phyloP scores from a whole-genome alignment of 2,888 invertebrate genomes.

The Neocrepidodera transversa region DNA sequence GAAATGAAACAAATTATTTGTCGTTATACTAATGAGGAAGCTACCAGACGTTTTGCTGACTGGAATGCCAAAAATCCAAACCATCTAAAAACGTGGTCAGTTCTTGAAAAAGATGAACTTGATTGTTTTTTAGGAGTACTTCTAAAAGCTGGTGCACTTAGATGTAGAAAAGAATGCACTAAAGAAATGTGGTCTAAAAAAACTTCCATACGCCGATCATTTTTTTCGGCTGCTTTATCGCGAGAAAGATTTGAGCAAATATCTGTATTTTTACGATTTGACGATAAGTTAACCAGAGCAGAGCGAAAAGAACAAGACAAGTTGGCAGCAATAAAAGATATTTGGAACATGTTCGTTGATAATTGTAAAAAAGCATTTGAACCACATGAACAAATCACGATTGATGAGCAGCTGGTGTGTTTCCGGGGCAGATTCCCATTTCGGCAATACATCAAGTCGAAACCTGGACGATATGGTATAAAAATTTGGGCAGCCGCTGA shows the following conservation, averaged over 20 bases:
- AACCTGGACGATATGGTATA: constrained; percentile 34
- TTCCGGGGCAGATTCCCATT: constrained; percentile 37
- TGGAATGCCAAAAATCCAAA: constrained; percentile 18
- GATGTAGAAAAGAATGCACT: too few species aligned
- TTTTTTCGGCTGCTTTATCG: constrained; percentile 7
- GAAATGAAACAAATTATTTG: constrained; percentile 25
- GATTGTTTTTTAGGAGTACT: constrained; percentile 17
- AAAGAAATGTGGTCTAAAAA: constrained; percentile 17
- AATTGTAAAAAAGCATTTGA: constrained; percentile 28
- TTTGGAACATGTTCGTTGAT: constrained; percentile 23
- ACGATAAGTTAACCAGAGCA: constrained; percentile 11
- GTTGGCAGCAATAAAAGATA: constrained; percentile 26
- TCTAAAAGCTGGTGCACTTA: too few species aligned
- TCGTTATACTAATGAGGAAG: constrained; percentile 21
- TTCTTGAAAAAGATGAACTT: constrained; percentile 6
- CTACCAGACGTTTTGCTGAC: constrained; percentile 15
- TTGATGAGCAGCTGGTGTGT: constrained; percentile 37
- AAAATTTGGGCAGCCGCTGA: constrained; percentile 41
- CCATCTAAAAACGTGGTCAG: background rate
- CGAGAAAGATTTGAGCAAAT: constrained; percentile 8
- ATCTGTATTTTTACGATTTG: constrained; percentile 15
- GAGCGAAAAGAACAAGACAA: constrained; percentile 27
- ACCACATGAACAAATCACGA: constrained; percentile 34
- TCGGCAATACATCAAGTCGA: constrained; percentile 39
- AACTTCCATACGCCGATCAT: constrained; percentile 3